Conservation (phyloP, 1,140 invertebrate genomes). For the Stenopsyche tienmushanensis region DNA sequence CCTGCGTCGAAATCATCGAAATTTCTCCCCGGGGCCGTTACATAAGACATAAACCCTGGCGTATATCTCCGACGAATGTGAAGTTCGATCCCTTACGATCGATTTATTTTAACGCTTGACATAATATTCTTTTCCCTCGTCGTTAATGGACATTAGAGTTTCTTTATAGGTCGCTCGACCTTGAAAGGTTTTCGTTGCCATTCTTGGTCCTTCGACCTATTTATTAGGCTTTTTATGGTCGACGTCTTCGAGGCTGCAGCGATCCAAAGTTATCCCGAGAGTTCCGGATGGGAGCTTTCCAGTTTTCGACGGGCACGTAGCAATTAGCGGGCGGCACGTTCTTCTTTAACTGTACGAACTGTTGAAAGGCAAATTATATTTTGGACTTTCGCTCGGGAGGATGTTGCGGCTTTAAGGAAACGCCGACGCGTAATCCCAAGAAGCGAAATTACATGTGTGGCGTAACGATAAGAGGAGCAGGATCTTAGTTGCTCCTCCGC, state of each 20-base stretch:
- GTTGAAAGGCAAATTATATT: conserved; percentile 33
- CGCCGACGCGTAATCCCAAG: no score
- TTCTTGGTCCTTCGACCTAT: neutral
- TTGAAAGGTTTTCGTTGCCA: neutral
- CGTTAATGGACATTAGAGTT: neutral
- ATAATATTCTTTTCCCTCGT: conserved; percentile 17
- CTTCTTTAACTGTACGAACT: conserved; percentile 26
- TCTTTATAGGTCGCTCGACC: neutral
- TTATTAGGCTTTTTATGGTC: neutral
- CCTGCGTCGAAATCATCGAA: no score
- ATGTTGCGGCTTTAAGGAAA: conserved; percentile 1
- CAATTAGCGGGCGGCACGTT: conserved; percentile 25
- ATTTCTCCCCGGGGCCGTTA: conserved; percentile 1
- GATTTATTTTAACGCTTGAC: conserved; percentile 18
- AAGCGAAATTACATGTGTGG: no score
- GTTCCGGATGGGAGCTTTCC: no score
- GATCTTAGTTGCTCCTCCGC: no score
- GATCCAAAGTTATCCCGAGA: neutral
- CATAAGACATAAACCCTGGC: conserved; percentile 9
- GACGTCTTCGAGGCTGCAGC: neutral
- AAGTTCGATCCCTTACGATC: conserved; percentile 17
- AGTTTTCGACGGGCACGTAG: conserved; percentile 1
- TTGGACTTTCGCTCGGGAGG: conserved; percentile 21
- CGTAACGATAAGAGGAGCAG: no score
- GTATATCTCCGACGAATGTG: conserved; percentile 3